phyloP scores from a whole-genome alignment of 1,140 invertebrate species.

The Vanessa atalanta region DNA sequence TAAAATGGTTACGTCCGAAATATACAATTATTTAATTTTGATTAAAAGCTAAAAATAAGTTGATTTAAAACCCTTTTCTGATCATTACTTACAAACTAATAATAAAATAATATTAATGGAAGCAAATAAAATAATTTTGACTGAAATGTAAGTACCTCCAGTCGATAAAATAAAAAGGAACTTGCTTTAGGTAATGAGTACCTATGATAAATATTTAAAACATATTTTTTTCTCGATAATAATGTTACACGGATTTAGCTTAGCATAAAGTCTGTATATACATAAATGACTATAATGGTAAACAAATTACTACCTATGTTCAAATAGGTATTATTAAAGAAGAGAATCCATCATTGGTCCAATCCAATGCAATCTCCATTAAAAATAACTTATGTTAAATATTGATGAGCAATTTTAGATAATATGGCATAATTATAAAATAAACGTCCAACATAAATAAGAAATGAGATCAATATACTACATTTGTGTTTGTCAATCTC shows the following conservation, averaged over 20 bases:
- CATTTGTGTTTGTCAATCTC: conserved; percentile 41
- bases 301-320: conserved; percentile 23
- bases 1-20: conserved; percentile 69
- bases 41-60: conserved; percentile 65
- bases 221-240: conserved; percentile 17
- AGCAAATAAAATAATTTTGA: conserved; percentile 51
- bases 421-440: conserved; percentile 67
- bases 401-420: conserved; percentile 64
- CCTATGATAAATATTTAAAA: conserved; percentile 37
- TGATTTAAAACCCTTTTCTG: conserved; percentile 62
- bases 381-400: conserved; percentile 44
- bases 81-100: conserved; percentile 58
- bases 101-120: conserved; percentile 67
- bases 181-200: conserved; percentile 37
- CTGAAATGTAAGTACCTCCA: conserved; percentile 32
- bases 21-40: conserved; percentile 76
- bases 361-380: conserved; percentile 4
- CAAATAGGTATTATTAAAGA: conserved; percentile 18
- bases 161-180: conserved; percentile 41
- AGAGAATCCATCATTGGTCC: not conserved
- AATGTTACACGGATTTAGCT: conserved; percentile 18
- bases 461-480: conserved; percentile 74
- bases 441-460: conserved; percentile 66
- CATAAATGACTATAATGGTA: conserved; percentile 36
- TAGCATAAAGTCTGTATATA: conserved; percentile 29